phyloP scores from a whole-genome alignment of 2,888 invertebrate genomes.

The Matsumyia berberina region DNA sequence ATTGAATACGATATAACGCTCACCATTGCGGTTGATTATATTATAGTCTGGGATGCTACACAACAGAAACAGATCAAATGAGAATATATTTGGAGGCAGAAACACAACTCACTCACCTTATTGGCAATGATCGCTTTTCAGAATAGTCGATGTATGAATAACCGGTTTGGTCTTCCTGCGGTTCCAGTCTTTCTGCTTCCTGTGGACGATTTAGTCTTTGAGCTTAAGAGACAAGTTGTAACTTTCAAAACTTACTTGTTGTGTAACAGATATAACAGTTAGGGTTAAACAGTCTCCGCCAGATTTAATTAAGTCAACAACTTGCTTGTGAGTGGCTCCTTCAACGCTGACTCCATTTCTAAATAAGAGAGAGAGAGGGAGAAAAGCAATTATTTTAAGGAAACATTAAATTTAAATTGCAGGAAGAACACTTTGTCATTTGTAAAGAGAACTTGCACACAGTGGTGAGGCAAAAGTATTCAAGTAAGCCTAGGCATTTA shows the following conservation, averaged over 20 bases:
- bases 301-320: slow-evolving; percentile 99
- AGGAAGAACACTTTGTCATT: slow-evolving; percentile 29
- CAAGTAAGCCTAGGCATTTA: slow-evolving; percentile 36
- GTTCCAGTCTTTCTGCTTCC: slow-evolving; percentile 94
- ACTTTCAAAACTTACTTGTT: slow-evolving; percentile 87
- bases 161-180: slow-evolving; percentile 90
- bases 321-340: slow-evolving; percentile 99
- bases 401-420: slow-evolving; percentile 59
- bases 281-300: slow-evolving; percentile 98
- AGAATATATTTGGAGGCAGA: no score
- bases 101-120: slow-evolving; percentile 85
- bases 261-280: slow-evolving; percentile 97
- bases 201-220: slow-evolving; percentile 79
- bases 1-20: slow-evolving; percentile 97
- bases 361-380: slow-evolving; percentile 79
- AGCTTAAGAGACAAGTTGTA: neutral
- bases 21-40: slow-evolving; percentile 93
- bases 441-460: slow-evolving; percentile 18
- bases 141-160: slow-evolving; percentile 95
- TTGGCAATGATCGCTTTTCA: slow-evolving; percentile 95
- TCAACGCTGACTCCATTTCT: slow-evolving; percentile 99
- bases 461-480: neutral
- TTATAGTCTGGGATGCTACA: slow-evolving; percentile 97
- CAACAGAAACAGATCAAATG: neutral
- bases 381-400: slow-evolving; percentile 25